A percentile compares a stretch with the other conserved stretches of the same genome.
phyloP scores from a whole-genome alignment of 2,888 invertebrate species.

The Sepiola atlantica region DNA sequence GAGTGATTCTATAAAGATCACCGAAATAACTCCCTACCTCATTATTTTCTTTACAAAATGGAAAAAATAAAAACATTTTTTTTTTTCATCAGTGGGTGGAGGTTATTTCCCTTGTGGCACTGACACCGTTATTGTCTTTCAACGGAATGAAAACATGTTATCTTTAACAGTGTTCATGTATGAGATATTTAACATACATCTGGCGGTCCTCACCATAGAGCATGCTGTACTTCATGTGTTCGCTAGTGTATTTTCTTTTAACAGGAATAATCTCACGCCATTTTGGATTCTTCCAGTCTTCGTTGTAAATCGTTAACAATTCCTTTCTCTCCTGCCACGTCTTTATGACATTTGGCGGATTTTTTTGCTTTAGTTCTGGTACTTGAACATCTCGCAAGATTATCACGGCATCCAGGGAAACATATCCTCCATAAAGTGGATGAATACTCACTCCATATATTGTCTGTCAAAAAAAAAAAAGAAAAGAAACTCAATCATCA shows the following conservation, averaged over 20 bases:
- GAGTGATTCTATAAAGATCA: too few species aligned
- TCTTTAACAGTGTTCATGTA: not conserved
- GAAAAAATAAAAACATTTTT: not conserved
- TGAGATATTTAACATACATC: not conserved
- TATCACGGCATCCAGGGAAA: constrained; percentile 76
- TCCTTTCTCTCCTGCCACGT: constrained; percentile 64
- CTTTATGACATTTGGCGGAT: constrained; percentile 65
- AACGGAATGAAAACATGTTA: too few species aligned
- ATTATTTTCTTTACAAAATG: too few species aligned
- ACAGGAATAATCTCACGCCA: constrained; percentile 74
- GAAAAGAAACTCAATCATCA: constrained; percentile 52
- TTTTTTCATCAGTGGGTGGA: too few species aligned
- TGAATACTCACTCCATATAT: constrained; percentile 76
- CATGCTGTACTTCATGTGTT: constrained; percentile 72
- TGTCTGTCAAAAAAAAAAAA: constrained; percentile 65
- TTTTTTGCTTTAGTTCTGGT: constrained; percentile 58
- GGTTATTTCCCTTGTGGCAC: too few species aligned
- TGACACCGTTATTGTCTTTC: too few species aligned
- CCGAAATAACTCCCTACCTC: too few species aligned
- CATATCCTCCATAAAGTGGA: constrained; percentile 78
- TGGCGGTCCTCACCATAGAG: not conserved
- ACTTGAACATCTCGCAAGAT: constrained; percentile 71
- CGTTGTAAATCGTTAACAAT: constrained; percentile 76
- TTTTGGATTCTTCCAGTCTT: constrained; percentile 76
- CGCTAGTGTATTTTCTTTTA: constrained; percentile 73